These are phyloP conservation scores for Piprites chloris DNA, from an alignment of 2,113 vertebrate species.

Conservation along the genomic window DNA sequence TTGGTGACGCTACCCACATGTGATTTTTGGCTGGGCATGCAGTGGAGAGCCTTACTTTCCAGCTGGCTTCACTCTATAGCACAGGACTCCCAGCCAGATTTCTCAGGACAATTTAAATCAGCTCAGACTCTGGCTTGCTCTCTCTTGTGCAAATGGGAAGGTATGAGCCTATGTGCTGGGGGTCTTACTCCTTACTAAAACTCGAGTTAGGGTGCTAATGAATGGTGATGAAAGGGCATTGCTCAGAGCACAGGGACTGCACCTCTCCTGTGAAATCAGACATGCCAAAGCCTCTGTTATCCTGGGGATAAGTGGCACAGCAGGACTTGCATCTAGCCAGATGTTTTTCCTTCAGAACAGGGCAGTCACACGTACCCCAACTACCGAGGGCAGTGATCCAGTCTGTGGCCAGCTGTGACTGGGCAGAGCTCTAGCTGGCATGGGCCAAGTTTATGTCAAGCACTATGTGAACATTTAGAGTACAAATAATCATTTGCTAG, in stretches of 20 bases:
- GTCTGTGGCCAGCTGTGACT: neutral
- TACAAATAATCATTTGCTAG: neutral
- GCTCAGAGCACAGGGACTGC: neutral
- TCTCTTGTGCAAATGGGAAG: neutral
- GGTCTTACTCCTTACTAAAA: neutral
- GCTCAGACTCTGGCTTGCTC: neutral
- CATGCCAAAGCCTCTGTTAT: neutral
- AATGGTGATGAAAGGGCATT: neutral
- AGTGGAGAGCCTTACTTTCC: slow-evolving; percentile 6
- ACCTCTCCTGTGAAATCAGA: neutral
- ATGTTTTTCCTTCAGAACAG: neutral
- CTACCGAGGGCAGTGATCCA: neutral
- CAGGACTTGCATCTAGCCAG: neutral
- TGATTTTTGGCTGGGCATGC: slow-evolving; percentile 3
- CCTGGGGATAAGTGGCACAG: neutral
- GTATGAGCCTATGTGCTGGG: neutral
- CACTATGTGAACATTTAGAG: neutral
- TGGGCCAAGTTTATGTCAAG: neutral
- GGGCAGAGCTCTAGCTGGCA: neutral
- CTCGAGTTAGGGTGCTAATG: neutral
- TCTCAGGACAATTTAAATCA: slow-evolving; percentile 23
- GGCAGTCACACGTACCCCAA: neutral
- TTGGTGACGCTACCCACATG: neutral
- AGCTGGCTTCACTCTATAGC: slow-evolving; percentile 19
- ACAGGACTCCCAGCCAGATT: neutral